Evolutionary conservation across 2,888 invertebrate species (phyloP).

Genomic region (Parapristionchus giblindavisi): DNA sequence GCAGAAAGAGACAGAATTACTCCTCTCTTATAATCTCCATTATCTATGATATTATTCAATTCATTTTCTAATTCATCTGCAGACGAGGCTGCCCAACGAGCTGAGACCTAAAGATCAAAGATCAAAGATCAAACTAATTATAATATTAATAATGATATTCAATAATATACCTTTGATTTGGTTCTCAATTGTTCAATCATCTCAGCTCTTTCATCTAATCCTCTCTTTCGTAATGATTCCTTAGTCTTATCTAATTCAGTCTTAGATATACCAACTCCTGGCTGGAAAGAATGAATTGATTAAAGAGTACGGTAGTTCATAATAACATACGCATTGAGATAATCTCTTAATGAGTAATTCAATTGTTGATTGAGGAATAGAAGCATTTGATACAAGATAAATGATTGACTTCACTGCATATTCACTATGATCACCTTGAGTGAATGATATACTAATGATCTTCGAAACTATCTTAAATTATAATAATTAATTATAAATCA

Average conservation of each 20-base stretch:
- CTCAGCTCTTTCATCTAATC: constrained; percentile 3
- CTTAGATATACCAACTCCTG: background rate
- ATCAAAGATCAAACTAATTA: background rate
- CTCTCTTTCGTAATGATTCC: constrained; percentile 7
- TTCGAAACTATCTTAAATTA: too few relatives aligned
- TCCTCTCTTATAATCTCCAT: too few relatives aligned
- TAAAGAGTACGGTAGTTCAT: too few relatives aligned
- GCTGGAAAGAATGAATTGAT: background rate
- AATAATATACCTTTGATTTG: constrained; percentile 11
- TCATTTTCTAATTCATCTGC: constrained; percentile 7
- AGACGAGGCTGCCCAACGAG: constrained; percentile 1
- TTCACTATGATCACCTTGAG: too few relatives aligned
- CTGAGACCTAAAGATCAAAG: background rate
- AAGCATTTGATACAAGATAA: too few relatives aligned
- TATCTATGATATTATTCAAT: background rate
- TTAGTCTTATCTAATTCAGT: background rate
- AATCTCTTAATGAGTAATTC: too few relatives aligned
- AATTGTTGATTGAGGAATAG: too few relatives aligned
- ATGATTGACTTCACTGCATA: too few relatives aligned
- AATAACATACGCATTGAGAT: too few relatives aligned
- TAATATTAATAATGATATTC: background rate
- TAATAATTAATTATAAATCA: too few relatives aligned
- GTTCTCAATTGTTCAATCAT: background rate
- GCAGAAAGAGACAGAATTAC: background rate
- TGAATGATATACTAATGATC: too few relatives aligned